Evolutionary conservation across 2,888 invertebrate species (phyloP).

Genomic region (Prosopocoilus inquinatus): DNA sequence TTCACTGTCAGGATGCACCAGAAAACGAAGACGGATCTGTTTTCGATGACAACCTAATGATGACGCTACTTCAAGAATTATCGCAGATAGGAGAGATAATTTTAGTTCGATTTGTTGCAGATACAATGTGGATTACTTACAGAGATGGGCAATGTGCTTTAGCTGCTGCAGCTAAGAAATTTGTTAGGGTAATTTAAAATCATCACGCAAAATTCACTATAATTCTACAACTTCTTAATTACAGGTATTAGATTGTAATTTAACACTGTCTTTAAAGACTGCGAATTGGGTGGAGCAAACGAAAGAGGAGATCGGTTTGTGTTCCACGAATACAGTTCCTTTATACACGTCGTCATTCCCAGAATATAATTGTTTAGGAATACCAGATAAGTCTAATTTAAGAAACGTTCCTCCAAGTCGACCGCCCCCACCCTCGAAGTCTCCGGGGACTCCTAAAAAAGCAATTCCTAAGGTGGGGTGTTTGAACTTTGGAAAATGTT

Average conservation of each 20-base stretch:
- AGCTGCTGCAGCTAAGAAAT: constrained; percentile 57
- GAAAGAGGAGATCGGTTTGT: constrained; percentile 78
- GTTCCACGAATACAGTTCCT: constrained; percentile 81
- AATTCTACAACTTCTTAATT: constrained; percentile 39
- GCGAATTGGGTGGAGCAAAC: constrained; percentile 82
- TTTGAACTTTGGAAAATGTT: not conserved
- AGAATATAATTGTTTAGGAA: constrained; percentile 51
- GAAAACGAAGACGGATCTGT: constrained; percentile 58
- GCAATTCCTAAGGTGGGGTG: constrained; percentile 35
- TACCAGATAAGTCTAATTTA: constrained; percentile 50
- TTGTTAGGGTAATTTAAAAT: constrained; percentile 28
- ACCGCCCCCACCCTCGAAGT: constrained; percentile 56
- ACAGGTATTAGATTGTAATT: constrained; percentile 63
- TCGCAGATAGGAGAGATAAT: constrained; percentile 87
- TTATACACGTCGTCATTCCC: constrained; percentile 53
- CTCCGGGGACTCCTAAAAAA: constrained; percentile 54
- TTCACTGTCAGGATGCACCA: constrained; percentile 50
- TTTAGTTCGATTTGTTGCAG: constrained; percentile 85
- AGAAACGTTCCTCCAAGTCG: constrained; percentile 52
- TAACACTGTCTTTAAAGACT: constrained; percentile 76
- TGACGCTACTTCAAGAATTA: constrained; percentile 75
- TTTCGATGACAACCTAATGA: constrained; percentile 80
- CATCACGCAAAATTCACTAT: constrained; percentile 37
- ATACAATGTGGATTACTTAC: constrained; percentile 89
- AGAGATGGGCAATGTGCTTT: constrained; percentile 86